Base-by-base conservation (phyloP, 2,797 vertebrate species). In the Rhodeus uyekii region DNA sequence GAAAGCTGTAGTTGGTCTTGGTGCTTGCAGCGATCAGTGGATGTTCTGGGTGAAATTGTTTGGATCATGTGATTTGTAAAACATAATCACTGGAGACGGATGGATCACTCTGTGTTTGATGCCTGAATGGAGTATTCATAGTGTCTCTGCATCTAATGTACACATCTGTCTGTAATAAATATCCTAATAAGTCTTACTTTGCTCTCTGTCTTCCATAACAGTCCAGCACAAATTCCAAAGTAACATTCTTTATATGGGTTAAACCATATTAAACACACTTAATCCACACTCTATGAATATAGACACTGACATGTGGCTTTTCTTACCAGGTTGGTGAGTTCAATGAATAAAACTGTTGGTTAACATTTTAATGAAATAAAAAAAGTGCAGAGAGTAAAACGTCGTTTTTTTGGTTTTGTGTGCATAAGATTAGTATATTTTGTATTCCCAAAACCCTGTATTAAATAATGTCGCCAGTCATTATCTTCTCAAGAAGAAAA, bases 101-200 rank as follows among this genome's bases (percentile, higher is more conserved):
- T 42, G 16, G 27, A 24, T 67, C 44, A 74, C 34, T 32, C n/a
- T 67, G 65, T 80, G 77, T 69, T 44, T 69, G 38, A 80, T 27
- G 65, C 63, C 65, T 80, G 65, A 60, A 69, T 44, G 78, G 27
- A 71, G 65, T 71, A 60, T 60, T 71, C 61, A 68, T 53, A n/a
- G 38, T 50, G 27, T 78, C 64, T 83, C 75, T 34, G 58, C 61
- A 74, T 76, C 65, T 74, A 64, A 76, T 85, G 83, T 85, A 84
- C 22, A 71, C 79, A 78, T 80, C 67, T 80, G 80, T 86, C 83
- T 78, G 80, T 84, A 87, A 87, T 87, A 87, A 87, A 87, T 74
- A 81, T 78, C 50, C 32, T 55, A 24, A 61, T 63, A 82, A 71
- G 46, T 75, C n/a, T 81, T 34, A 42, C 27, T 34, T 76, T 76